These are phyloP conservation scores for Notolabrus celidotus DNA, from an alignment of 2,797 vertebrate species.

Conservation along the genomic window DNA sequence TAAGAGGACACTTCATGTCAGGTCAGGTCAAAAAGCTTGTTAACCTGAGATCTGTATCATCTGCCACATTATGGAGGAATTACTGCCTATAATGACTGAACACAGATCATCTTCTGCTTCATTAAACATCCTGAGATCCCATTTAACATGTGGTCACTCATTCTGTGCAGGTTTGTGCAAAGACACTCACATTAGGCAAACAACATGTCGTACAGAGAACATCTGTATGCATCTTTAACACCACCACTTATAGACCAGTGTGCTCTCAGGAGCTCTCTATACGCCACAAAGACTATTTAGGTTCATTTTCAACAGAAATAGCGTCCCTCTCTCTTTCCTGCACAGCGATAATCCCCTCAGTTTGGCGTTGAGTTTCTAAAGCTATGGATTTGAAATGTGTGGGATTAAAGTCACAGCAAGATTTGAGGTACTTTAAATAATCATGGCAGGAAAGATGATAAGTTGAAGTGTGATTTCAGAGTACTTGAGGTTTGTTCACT, in stretches of 20 bases:
- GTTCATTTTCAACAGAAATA: constrained; percentile 46
- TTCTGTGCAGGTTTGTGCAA: background rate
- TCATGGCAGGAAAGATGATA: background rate
- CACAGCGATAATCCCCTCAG: constrained; percentile 4
- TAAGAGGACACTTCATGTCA: background rate
- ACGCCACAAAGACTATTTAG: background rate
- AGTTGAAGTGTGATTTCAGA: background rate
- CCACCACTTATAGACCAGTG: constrained; percentile 6
- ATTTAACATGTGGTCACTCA: background rate
- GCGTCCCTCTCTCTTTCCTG: constrained; percentile 1
- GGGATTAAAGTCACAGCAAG: background rate
- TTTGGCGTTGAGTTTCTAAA: constrained; percentile 14
- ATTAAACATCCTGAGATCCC: background rate
- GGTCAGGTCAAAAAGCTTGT: background rate
- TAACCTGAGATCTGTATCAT: background rate
- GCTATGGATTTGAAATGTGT: background rate
- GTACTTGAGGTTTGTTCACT: background rate
- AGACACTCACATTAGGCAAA: background rate
- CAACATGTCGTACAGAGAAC: constrained; percentile 28
- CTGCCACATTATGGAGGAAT: background rate
- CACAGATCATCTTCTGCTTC: background rate
- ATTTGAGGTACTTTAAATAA: background rate
- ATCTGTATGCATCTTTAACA: constrained; percentile 7
- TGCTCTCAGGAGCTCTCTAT: constrained; percentile 10
- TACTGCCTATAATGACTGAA: background rate